Percentiles rank a stretch among this genome's conserved stretches.
Evolutionary conservation across 2,113 vertebrate genomes (phyloP).

Genomic region (Edolisoma coerulescens): DNA sequence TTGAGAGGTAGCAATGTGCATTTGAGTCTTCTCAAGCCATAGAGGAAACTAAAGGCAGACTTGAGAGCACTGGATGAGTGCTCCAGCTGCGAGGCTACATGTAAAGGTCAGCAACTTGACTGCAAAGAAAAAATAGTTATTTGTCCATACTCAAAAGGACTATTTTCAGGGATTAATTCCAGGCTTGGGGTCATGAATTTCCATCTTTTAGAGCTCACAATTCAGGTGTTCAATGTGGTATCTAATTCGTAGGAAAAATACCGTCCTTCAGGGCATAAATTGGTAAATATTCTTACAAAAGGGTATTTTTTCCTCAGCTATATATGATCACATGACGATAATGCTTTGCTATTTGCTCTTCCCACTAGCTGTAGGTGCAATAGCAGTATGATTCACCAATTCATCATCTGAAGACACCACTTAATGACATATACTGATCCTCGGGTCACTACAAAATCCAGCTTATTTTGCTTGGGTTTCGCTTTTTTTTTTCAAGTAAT

Average conservation of each 20-base stretch:
- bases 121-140: not conserved
- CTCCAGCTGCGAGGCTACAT: not conserved
- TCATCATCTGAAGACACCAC: not conserved
- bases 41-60: not conserved
- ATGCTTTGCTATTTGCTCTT: slow-evolving; percentile 2
- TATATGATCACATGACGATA: not conserved
- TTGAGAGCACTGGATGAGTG: not conserved
- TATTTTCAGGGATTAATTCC: not conserved
- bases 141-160: not conserved
- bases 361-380: slow-evolving; percentile 35
- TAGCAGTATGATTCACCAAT: not conserved
- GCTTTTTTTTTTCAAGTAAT: not conserved
- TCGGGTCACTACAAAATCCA: not conserved
- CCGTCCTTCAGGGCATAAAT: not conserved
- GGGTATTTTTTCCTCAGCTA: not conserved
- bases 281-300: not conserved
- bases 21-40: not conserved
- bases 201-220: not conserved
- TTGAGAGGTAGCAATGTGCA: not conserved
- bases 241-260: not conserved
- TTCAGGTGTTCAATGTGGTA: not conserved
- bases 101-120: not conserved
- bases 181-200: not conserved
- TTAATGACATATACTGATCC: not conserved
- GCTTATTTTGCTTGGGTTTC: not conserved